Conservation (phyloP, 2,797 vertebrate genomes). For the Podargus strigoides region DNA sequence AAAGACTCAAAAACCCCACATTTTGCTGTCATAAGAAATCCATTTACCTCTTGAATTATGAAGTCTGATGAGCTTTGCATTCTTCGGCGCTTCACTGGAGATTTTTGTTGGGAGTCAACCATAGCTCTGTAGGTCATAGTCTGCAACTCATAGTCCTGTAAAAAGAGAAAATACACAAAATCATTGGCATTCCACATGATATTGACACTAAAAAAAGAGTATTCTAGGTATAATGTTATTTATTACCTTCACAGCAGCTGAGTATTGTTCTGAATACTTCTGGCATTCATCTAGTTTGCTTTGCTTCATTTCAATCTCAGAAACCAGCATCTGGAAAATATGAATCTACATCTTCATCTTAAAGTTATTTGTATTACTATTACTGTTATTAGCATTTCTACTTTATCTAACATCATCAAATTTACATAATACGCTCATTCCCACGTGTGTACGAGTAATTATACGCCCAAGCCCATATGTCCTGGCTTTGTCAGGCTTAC, state of each 20-base stretch:
- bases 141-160: constrained; percentile 95
- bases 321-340: constrained; percentile 84
- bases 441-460: not conserved
- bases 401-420: not conserved
- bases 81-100: constrained; percentile 92
- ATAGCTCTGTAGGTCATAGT: constrained; percentile 98
- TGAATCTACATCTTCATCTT: not conserved
- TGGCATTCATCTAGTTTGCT: constrained; percentile 95
- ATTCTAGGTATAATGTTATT: not conserved
- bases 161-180: not conserved
- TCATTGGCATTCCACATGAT: not conserved
- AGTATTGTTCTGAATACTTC: constrained; percentile 95
- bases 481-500: not conserved
- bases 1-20: not conserved
- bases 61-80: constrained; percentile 93
- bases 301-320: constrained; percentile 96
- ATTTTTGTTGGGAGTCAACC: no score
- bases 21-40: not conserved
- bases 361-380: not conserved
- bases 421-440: not conserved
- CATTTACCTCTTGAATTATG: constrained; percentile 90
- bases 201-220: not conserved
- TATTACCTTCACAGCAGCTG: constrained; percentile 87
- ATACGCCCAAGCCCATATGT: not conserved
- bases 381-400: not conserved